phyloP scores from a whole-genome alignment of 2,888 invertebrate species.

The Timandra comae region DNA sequence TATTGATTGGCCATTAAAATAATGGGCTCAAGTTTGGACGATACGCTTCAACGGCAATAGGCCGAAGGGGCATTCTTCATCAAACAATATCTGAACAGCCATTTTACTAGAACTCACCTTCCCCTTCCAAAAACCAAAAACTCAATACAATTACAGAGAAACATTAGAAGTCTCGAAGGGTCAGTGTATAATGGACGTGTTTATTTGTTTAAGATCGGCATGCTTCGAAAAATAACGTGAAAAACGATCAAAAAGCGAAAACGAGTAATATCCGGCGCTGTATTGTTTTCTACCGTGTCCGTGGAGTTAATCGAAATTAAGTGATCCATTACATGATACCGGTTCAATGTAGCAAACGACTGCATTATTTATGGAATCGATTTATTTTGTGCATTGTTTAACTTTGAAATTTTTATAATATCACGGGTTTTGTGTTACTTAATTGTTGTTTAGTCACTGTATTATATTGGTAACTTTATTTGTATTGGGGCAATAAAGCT shows the following conservation, averaged over 20 bases:
- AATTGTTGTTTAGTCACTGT: no score
- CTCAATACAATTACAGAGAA: constrained; percentile 14
- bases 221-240: constrained; percentile 54
- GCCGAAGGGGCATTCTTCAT: constrained; percentile 47
- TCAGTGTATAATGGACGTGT: constrained; percentile 32
- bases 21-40: constrained; percentile 56
- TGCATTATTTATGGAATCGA: constrained; percentile 59
- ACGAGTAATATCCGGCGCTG: constrained; percentile 69
- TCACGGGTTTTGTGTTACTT: no score
- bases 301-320: constrained; percentile 70
- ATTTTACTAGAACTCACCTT: constrained; percentile 19
- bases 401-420: constrained; percentile 11
- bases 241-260: constrained; percentile 65
- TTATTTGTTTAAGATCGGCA: constrained; percentile 53
- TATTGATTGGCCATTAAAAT: constrained; percentile 69
- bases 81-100: constrained; percentile 28
- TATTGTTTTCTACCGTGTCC: constrained; percentile 60
- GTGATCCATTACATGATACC: constrained; percentile 73
- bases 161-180: constrained; percentile 16
- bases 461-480: constrained; percentile 19
- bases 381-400: constrained; percentile 50
- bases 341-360: constrained; percentile 54
- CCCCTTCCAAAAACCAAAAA: constrained; percentile 15
- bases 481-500: no score
- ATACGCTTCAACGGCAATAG: constrained; percentile 46